These are phyloP conservation scores for Colaptes auratus DNA, from an alignment of 2,113 vertebrate genomes.

Conservation along the genomic window DNA sequence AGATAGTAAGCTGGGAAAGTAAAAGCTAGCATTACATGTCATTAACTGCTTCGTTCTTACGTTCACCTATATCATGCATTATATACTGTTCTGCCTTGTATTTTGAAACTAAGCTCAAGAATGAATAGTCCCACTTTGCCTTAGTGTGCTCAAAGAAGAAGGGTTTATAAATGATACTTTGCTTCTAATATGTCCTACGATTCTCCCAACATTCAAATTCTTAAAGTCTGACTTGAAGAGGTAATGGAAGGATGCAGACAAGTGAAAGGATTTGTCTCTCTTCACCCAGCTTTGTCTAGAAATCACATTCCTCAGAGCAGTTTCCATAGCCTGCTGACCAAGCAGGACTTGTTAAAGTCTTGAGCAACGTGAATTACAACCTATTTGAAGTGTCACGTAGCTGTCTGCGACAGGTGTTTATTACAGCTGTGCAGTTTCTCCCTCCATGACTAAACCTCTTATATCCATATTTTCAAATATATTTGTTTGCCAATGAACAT, in stretches of 20 bases:
- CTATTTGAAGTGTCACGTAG: neutral
- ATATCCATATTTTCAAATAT: neutral
- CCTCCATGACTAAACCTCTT: neutral
- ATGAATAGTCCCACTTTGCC: neutral
- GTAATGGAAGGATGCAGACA: neutral
- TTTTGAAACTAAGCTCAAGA: neutral
- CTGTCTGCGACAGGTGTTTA: neutral
- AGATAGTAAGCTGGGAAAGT: neutral
- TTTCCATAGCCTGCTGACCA: neutral
- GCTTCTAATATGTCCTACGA: neutral
- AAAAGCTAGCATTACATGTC: rapidly evolving
- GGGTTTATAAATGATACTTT: neutral
- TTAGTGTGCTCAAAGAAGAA: neutral
- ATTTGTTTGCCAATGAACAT: neutral
- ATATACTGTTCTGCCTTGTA: neutral
- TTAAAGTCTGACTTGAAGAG: neutral
- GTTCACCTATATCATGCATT: neutral
- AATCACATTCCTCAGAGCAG: neutral
- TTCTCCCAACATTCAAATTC: neutral
- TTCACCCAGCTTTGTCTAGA: neutral
- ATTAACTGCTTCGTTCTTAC: neutral
- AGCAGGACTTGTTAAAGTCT: neutral
- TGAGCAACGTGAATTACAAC: neutral
- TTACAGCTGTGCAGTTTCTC: neutral
- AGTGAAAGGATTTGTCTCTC: neutral